These are phyloP conservation scores for Serripes groenlandicus DNA, from an alignment of 2,888 invertebrate genomes.

Conservation along the genomic window DNA sequence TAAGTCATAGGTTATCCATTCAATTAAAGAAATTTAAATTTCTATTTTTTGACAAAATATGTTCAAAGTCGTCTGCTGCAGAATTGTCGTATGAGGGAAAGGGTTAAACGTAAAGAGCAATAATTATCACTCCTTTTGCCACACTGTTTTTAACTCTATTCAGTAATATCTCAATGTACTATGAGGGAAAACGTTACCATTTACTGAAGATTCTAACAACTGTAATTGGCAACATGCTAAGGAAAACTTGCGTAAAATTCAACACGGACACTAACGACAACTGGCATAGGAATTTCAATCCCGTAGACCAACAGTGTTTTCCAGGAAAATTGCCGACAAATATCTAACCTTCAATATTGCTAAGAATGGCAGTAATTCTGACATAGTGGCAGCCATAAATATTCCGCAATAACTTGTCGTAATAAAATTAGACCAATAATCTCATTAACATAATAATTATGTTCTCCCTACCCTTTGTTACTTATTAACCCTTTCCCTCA, in stretches of 20 bases:
- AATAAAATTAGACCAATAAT: background rate
- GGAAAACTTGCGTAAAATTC: background rate
- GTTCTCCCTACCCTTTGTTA: background rate
- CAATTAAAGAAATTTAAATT: too few relatives aligned
- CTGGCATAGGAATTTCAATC: conserved; percentile 15
- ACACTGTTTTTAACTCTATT: too few relatives aligned
- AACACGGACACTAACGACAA: background rate
- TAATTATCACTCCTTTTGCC: too few relatives aligned
- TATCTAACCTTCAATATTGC: background rate
- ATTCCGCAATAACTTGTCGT: conserved; percentile 4
- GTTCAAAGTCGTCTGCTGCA: too few relatives aligned
- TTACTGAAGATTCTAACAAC: too few relatives aligned
- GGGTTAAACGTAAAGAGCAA: too few relatives aligned
- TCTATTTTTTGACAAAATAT: too few relatives aligned
- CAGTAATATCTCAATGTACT: too few relatives aligned
- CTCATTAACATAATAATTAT: conserved; percentile 1
- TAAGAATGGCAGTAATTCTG: conserved; percentile 1
- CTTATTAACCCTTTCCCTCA: too few relatives aligned
- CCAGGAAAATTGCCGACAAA: background rate
- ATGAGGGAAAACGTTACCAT: too few relatives aligned
- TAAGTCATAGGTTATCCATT: too few relatives aligned
- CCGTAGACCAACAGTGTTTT: background rate
- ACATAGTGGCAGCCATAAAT: background rate
- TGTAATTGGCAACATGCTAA: conserved; percentile 14
- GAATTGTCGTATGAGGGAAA: too few relatives aligned